A percentile compares a stretch with the other conserved stretches of the same genome.
These are phyloP conservation scores for Brachyptera risi DNA, from an alignment of 2,888 invertebrate species.

Conservation along the genomic window DNA sequence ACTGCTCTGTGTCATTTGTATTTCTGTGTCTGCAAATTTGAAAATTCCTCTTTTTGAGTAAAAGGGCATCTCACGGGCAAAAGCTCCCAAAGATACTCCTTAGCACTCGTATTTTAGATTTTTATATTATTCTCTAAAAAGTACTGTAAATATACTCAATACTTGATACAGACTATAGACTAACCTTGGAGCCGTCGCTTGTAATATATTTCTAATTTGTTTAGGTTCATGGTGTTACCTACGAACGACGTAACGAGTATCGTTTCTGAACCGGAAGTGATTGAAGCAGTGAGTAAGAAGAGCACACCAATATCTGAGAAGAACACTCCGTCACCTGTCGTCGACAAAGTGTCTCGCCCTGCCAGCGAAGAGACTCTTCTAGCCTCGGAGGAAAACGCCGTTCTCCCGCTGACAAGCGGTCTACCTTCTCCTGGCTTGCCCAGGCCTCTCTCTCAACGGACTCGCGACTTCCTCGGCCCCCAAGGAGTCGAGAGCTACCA, in stretches of 20 bases:
- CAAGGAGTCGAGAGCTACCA: slow-evolving; percentile 46
- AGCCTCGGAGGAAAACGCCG: slow-evolving; percentile 14
- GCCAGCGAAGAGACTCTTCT: slow-evolving; percentile 35
- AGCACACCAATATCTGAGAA: slow-evolving; percentile 18
- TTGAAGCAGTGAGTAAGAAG: slow-evolving; percentile 8
- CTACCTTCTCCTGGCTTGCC: slow-evolving; percentile 16
- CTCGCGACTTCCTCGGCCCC: slow-evolving; percentile 35
- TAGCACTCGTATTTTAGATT: no score
- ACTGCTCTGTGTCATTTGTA: no score
- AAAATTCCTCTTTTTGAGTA: no score
- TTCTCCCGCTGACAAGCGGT: slow-evolving; percentile 17
- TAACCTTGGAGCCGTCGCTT: no score
- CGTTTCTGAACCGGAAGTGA: not conserved
- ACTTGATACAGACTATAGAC: no score
- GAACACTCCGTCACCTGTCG: slow-evolving; percentile 39
- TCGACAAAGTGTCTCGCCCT: slow-evolving; percentile 46
- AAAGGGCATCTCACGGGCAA: no score
- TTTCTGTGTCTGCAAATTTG: no score
- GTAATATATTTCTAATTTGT: no score
- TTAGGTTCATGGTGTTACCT: slow-evolving; percentile 46
- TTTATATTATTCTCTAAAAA: no score
- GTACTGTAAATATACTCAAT: no score
- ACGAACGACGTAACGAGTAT: slow-evolving; percentile 40
- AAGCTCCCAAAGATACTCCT: no score
- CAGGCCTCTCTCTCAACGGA: slow-evolving; percentile 16